Evolutionary conservation across 2,113 vertebrate species (phyloP).

Genomic region (Poeciliopsis prolifica): DNA sequence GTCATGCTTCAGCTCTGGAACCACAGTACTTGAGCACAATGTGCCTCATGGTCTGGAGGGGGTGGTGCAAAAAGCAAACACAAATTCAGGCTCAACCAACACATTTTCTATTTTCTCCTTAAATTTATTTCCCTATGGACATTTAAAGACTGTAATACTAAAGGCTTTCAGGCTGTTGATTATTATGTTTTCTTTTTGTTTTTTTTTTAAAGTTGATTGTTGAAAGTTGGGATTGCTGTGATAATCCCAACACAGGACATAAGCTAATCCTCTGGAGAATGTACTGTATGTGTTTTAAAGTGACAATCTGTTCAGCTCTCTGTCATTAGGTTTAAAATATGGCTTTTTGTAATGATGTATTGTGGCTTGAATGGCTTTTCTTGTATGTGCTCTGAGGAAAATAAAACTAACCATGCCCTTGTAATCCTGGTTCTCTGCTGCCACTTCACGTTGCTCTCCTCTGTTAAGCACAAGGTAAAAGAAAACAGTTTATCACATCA

Average conservation of each 20-base stretch:
- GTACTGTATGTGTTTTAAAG: slow-evolving; percentile 78
- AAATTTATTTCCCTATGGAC: slow-evolving; percentile 31
- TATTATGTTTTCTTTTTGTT: background rate
- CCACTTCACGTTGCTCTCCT: slow-evolving; percentile 28
- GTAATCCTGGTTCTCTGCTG: slow-evolving; percentile 43
- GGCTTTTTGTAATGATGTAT: slow-evolving; percentile 63
- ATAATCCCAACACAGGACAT: slow-evolving; percentile 66
- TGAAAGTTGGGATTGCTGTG: slow-evolving; percentile 70
- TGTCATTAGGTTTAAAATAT: slow-evolving; percentile 68
- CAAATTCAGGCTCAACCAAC: slow-evolving; percentile 48
- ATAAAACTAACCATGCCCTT: slow-evolving; percentile 65
- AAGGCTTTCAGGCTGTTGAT: slow-evolving; percentile 47
- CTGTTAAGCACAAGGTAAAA: slow-evolving; percentile 46
- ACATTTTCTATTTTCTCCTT: slow-evolving; percentile 26
- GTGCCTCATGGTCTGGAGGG: slow-evolving; percentile 25
- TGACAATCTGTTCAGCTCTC: slow-evolving; percentile 72
- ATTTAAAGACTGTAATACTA: slow-evolving; percentile 51
- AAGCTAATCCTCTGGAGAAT: slow-evolving; percentile 77
- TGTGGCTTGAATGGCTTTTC: slow-evolving; percentile 68
- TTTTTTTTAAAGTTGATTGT: slow-evolving; percentile 50
- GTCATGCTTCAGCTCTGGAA: slow-evolving; percentile 50
- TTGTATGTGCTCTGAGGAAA: slow-evolving; percentile 64
- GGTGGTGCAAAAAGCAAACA: slow-evolving; percentile 37
- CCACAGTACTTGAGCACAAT: slow-evolving; percentile 39
- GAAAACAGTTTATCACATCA: slow-evolving; percentile 17